A percentile compares a stretch with the other conserved stretches of the same genome.
Conservation (phyloP, 2,113 vertebrate species). For the Crotophaga sulcirostris region DNA sequence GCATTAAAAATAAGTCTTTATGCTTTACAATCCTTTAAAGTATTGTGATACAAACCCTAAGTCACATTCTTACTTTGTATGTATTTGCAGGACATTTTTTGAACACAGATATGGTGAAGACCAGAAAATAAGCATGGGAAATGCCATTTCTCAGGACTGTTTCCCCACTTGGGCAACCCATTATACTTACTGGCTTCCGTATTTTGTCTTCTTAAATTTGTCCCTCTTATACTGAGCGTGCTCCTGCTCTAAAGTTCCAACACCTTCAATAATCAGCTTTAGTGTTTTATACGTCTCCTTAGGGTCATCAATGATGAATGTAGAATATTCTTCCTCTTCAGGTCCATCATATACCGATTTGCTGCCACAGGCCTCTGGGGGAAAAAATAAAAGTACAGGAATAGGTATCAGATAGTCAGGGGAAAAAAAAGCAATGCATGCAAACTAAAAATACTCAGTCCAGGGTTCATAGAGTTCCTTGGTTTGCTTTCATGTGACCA, state of each 20-base stretch:
- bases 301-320: constrained; percentile 94
- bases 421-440: neutral
- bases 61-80: neutral
- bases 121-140: neutral
- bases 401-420: neutral
- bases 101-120: neutral
- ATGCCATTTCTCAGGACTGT: neutral
- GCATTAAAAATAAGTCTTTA: neutral
- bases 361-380: constrained; percentile 94
- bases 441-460: neutral
- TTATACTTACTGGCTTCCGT: constrained; percentile 94
- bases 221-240: constrained; percentile 93
- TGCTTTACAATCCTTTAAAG: neutral
- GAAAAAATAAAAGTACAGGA: neutral
- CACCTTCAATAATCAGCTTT: constrained; percentile 84
- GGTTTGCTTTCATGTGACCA: neutral
- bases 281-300: constrained; percentile 96
- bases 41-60: neutral
- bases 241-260: constrained; percentile 90
- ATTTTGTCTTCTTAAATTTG: constrained; percentile 97
- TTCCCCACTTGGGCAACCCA: neutral
- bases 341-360: constrained; percentile 95
- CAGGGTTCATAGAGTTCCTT: neutral
- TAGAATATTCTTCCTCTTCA: constrained; percentile 93
- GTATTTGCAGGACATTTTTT: neutral